Base-by-base conservation (phyloP, 2,113 vertebrate species). In the Cyanocitta stelleri region DNA sequence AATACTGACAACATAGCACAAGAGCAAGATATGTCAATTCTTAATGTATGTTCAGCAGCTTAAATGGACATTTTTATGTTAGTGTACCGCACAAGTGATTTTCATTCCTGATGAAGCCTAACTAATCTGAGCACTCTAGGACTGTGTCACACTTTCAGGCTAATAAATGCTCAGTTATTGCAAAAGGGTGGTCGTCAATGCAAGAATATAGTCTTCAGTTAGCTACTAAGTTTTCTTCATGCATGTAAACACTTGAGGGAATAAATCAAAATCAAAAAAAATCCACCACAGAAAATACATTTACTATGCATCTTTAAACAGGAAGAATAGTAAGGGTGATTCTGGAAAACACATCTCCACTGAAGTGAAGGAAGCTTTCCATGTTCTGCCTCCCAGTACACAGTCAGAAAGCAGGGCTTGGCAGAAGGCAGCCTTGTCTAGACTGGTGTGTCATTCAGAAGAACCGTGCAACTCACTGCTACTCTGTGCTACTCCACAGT, bases 361-460 rank as follows among this genome's bases (percentile, higher is more conserved):
- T 32, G 20, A 69, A n/a, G 4, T 18, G 16, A 48, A 64, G 6
- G 12, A 72, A 68, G 6, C 1, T 59, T 26, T 85, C 16, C 1
- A 0, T 29, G 13, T 5, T 68, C n/a, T 30, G 3, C 21, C 10
- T 58, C 41, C 37, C 32, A 83, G 21, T 13, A 16, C 1, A 2
- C 20, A 41, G 15, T 26, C 46, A 87, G 56, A 82, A 87, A 46
- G 17, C 1, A 43, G 30, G 17, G 2, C 8, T 63, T 75, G 39
- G 24, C 12, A 51, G 9, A n/a, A 7, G 3, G 20, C 30, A 89
- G 8, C 35, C 6, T 59, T 6, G 0, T 13, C 3, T 9, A 33
- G 17, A 9, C 2, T 20, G 32, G 7, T 26, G 11, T 32, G 27
- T n/a, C 23, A 10, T n/a, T 82, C 35, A 43, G 26, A 51, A 59